Base-by-base conservation (phyloP, 2,113 vertebrate species). In the Hippocampus comes region DNA sequence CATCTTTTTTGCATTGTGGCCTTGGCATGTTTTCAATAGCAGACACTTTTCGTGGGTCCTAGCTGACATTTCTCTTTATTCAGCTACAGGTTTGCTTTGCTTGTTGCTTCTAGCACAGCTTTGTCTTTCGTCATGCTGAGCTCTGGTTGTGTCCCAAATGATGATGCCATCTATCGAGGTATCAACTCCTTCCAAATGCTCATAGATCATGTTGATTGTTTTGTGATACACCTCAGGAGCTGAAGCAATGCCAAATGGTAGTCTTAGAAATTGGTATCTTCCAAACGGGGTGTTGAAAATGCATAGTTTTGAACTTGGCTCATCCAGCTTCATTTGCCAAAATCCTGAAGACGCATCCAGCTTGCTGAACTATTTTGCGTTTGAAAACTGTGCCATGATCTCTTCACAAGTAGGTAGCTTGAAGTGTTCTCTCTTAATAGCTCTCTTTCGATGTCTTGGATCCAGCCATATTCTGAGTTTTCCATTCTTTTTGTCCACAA, bases 401-500 rank as follows among this genome's bases (percentile, higher is more conserved):
- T 73, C 51, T 21, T 73, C 72, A n/a, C 51, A 34, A 4, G 38
- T 73, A 5, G 51, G 71, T 4, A 73, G 15, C 12, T 56, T 55
- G 4, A 43, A 59, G 25, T 73, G 71, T 15, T 73, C 71, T 25
- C 63, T 42, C 25, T 30, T 25, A 0, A 66, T 30, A 42, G 61
- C 51, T 43, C 15, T 66, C 6, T 67, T 67, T 2, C 46, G 8
- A 9, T 73, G 48, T 11, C n/a, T 53, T 2, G 48, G 48, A 23
- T 72, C 70, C 10, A 64, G 10, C 9, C 61, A 72, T 3, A 18
- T 38, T 15, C 25, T 25, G 25, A 38, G 46, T 15, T 15, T 2
- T 12, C 43, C 59, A 5, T 71, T 38, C 2, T 25, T 23, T 34
- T 70, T 70, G 7, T 56, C 14, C 2, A 30, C 57, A 27, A 10